Conservation (phyloP, 2,888 invertebrate genomes). For the Netelia fuscicornis region DNA sequence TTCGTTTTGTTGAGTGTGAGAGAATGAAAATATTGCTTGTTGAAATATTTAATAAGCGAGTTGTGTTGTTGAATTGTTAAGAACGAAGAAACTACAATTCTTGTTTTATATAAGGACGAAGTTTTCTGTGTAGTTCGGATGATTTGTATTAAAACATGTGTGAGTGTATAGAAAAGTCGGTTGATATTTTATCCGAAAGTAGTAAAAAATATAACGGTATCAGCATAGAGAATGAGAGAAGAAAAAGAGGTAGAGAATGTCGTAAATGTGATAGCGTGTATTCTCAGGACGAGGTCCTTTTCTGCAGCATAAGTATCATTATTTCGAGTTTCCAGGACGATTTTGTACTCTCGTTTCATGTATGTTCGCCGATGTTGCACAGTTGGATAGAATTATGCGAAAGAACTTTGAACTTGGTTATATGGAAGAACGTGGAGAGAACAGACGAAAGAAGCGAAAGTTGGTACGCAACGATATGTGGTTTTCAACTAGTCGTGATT, state of each 20-base stretch:
- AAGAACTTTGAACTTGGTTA: neutral
- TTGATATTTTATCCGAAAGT: slow-evolving; percentile 28
- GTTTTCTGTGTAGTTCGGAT: neutral
- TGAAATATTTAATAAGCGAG: too few relatives aligned
- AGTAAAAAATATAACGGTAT: neutral
- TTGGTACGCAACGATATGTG: too few relatives aligned
- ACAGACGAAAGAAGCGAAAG: neutral
- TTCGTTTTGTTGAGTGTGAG: neutral
- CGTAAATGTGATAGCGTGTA: neutral
- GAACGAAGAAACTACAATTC: neutral
- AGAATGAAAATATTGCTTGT: neutral
- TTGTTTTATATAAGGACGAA: neutral
- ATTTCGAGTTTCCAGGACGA: slow-evolving; percentile 30
- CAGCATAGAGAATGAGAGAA: neutral
- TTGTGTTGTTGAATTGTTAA: neutral
- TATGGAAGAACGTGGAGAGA: slow-evolving; percentile 25
- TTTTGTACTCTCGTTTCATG: slow-evolving; percentile 4
- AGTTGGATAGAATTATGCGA: slow-evolving; percentile 10
- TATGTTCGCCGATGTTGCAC: neutral
- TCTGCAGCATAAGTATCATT: slow-evolving; percentile 1
- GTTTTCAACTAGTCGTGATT: too few relatives aligned
- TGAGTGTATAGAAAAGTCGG: slow-evolving; percentile 1
- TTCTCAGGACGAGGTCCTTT: slow-evolving; percentile 4
- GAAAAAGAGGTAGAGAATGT: neutral
- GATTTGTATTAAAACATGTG: neutral